Evolutionary conservation across 1,140 invertebrate species (phyloP), one percentile per base, ranked within the genome.

Genomic region (Eupeodes corollae): DNA sequence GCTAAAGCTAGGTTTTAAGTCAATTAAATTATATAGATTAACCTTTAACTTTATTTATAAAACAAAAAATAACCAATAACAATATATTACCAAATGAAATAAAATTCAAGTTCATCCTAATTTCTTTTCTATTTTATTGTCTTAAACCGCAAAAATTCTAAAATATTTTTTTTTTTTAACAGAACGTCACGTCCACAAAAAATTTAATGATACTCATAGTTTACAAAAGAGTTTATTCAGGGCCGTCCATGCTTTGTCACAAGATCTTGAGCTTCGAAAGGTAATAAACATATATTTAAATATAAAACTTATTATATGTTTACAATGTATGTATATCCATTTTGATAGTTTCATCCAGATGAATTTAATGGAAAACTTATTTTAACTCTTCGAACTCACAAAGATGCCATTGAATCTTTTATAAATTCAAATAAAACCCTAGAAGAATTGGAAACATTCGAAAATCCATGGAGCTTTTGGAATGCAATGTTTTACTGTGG

Each of bases 401-500:
- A 54, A 2, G n/a, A 49, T 0, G 55, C 48, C 5, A 52, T 67
- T 2, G 48, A 57, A 2, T 54, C 57, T 0, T 48, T 67, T 2
- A 21, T 63, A 5, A 47, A 56, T 9, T 49, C 41, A 9, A 48
- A 50, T 8, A 30, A 55, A 9, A 48, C 54, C 0, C 14, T 49
- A 37, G 47, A 48, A 8, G 31, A 48, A n/a, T 16, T 57, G 19
- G 50, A 44, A n/a, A 41, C 48, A 5, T 14, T 34, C 2, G 66
- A 75, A 21, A 75, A 75, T 53, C 73, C 77, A 0, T 96, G 92
- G 92, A 80, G 82, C 12, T 91, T 91, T 63, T 88, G 85, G 83
- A 91, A 92, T 57, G 78, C 91, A 1, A 79, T 96, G 54, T 91
- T 93, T 63, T 96, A 88, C 61, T 88, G 88, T 49, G 84, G 88